These are phyloP conservation scores for Cheilosia vernalis DNA, from an alignment of 2,888 invertebrate species.

Conservation along the genomic window DNA sequence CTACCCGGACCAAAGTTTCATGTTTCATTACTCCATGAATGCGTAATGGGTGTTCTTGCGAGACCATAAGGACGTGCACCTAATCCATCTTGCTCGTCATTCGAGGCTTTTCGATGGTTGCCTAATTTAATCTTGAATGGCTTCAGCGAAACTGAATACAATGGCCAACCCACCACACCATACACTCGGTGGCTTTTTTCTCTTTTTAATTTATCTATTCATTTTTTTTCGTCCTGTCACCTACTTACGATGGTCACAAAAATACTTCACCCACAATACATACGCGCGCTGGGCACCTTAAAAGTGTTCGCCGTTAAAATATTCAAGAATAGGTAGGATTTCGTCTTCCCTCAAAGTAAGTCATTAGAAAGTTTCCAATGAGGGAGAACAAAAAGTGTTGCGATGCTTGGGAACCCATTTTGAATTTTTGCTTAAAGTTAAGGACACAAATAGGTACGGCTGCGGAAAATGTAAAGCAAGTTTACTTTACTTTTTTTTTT, in stretches of 20 bases:
- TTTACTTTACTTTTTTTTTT: slow-evolving; percentile 25
- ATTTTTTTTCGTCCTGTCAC: slow-evolving; percentile 54
- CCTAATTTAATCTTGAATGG: slow-evolving; percentile 64
- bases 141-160: slow-evolving; percentile 58
- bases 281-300: slow-evolving; percentile 47
- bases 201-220: slow-evolving; percentile 55
- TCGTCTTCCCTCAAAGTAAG: slow-evolving; percentile 41
- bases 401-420: slow-evolving; percentile 68
- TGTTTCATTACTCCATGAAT: slow-evolving; percentile 57
- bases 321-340: slow-evolving; percentile 55
- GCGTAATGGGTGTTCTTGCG: slow-evolving; percentile 38
- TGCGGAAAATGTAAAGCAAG: slow-evolving; percentile 44
- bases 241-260: slow-evolving; percentile 62
- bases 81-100: slow-evolving; percentile 52
- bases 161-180: slow-evolving; percentile 17
- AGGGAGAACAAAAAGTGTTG: slow-evolving; percentile 71
- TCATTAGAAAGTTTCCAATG: slow-evolving; percentile 65
- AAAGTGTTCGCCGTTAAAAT: slow-evolving; percentile 59
- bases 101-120: slow-evolving; percentile 49
- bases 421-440: slow-evolving; percentile 59
- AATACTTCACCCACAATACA: slow-evolving; percentile 41
- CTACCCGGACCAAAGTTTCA: slow-evolving; percentile 46
- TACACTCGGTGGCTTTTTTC: slow-evolving; percentile 16
- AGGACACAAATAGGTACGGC: slow-evolving; percentile 40
- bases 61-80: slow-evolving; percentile 32